Evolutionary conservation across 2,888 invertebrate genomes (phyloP).

Genomic region (Synergus itoensis): DNA sequence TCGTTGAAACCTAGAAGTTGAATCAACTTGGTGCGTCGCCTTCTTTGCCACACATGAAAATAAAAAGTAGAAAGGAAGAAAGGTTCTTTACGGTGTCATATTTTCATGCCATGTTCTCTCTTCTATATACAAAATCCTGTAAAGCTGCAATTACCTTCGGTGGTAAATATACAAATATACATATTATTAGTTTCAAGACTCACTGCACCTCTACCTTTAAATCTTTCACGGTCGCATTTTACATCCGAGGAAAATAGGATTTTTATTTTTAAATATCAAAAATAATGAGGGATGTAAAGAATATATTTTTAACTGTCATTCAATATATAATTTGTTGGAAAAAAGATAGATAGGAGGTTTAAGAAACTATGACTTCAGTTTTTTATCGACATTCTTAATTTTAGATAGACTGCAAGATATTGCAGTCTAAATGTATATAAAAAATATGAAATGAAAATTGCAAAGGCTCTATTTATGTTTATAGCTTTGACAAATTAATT

Average conservation of each 20-base stretch:
- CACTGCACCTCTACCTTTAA: background rate
- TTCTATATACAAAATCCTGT: constrained; percentile 5
- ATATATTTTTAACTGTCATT: too few relatives aligned
- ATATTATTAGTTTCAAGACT: constrained; percentile 27
- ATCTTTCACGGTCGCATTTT: background rate
- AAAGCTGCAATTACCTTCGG: background rate
- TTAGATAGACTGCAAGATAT: too few relatives aligned
- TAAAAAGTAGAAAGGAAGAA: constrained; percentile 15
- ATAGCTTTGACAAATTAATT: constrained; percentile 13
- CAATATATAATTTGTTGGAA: too few relatives aligned
- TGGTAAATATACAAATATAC: constrained; percentile 1
- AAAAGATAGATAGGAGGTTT: too few relatives aligned
- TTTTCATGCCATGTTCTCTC: constrained; percentile 21
- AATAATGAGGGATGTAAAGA: too few relatives aligned
- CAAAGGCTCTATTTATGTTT: background rate
- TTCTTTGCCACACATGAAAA: constrained; percentile 12
- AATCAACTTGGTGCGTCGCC: constrained; percentile 7
- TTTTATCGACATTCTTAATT: too few relatives aligned
- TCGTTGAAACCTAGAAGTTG: constrained; percentile 24
- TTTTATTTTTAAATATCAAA: background rate
- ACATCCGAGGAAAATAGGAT: background rate
- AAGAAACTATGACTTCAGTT: too few relatives aligned
- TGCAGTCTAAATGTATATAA: too few relatives aligned
- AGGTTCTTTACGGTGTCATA: constrained; percentile 11
- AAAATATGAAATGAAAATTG: too few relatives aligned